Base-by-base conservation (phyloP, 2,888 invertebrate species). In the Tinea semifulvella region DNA sequence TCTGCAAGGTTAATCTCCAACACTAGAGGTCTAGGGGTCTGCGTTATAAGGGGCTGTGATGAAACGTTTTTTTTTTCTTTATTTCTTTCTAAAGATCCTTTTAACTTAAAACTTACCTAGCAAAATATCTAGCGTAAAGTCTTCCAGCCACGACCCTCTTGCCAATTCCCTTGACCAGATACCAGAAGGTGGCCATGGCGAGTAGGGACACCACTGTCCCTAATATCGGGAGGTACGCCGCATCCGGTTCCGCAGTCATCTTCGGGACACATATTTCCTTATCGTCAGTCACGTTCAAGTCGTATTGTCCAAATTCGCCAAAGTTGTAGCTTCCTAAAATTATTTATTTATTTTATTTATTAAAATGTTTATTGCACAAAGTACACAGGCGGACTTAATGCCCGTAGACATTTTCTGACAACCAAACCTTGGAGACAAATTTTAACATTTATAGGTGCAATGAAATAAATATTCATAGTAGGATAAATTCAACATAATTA, bases 151-250 rank as follows among this genome's bases (percentile, higher is more conserved):
- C 57, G 2, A 81, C 49, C 43, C 73, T 56, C 53, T 77, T 80
- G 16, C 73, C 71, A 2, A 80, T 73, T 0, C 67, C 76, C 50
- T 82, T 82, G 22, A 79, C 55, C 43, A 81, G 56, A 50, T 82
- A 82, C 81, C 82, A 82, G 35, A 80, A 56, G 0, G 81, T 81
- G 8, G 81, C 81, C 75, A 82, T 77, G 2, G 71, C 66, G 50
- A 82, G 56, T 7, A 81, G 58, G 6, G 74, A 69, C 22, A 82
- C 75, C 1, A 73, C 67, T 0, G 76, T 65, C 0, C 75, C 77
- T 43, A 82, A 56, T 10, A 80, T 68, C 1, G 82, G 81, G 39
- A 82, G 62, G 43, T 60, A 61, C 0, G 77, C 74, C 1, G 79
- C 81, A 42, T 82, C 82, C 0, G 82, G 82, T 54, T 82, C 77